Conservation (phyloP, 1,140 invertebrate genomes). For the Cherax quadricarinatus region DNA sequence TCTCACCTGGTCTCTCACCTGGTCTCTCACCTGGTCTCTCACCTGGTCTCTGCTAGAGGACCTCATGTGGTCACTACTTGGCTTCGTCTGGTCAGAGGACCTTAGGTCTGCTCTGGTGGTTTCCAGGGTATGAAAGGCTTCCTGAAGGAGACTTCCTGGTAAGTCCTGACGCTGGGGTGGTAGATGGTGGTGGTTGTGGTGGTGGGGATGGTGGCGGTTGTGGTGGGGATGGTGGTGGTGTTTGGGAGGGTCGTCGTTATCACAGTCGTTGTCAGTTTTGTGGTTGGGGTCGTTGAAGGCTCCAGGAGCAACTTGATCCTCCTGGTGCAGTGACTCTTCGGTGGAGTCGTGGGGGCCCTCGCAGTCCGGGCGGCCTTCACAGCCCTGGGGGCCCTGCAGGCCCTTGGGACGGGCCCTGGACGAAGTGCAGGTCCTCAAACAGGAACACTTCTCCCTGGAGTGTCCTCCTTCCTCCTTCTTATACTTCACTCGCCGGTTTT, state of each 20-base stretch:
- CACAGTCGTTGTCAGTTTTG: background rate
- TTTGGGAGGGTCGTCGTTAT: background rate
- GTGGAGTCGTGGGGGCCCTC: background rate
- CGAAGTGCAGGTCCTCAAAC: constrained; percentile 77
- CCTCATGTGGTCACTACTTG: no score
- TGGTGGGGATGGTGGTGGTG: background rate
- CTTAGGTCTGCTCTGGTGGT: background rate
- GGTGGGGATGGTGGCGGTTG: no score
- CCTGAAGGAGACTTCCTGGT: constrained; percentile 1
- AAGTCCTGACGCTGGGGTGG: background rate
- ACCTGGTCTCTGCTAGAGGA: no score
- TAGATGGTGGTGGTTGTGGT: background rate
- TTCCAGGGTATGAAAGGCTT: background rate
- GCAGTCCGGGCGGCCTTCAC: constrained; percentile 6
- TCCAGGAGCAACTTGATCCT: background rate
- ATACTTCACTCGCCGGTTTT: constrained; percentile 88
- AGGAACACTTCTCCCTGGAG: constrained; percentile 78
- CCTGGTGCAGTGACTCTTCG: background rate
- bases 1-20: no score
- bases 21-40: no score
- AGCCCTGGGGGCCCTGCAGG: background rate
- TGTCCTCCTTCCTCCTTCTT: constrained; percentile 87
- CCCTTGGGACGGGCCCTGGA: constrained; percentile 27
- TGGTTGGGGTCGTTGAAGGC: background rate
- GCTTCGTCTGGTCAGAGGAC: no score